phyloP scores from a whole-genome alignment of 2,797 vertebrate species.

The Anolis apletophallus region DNA sequence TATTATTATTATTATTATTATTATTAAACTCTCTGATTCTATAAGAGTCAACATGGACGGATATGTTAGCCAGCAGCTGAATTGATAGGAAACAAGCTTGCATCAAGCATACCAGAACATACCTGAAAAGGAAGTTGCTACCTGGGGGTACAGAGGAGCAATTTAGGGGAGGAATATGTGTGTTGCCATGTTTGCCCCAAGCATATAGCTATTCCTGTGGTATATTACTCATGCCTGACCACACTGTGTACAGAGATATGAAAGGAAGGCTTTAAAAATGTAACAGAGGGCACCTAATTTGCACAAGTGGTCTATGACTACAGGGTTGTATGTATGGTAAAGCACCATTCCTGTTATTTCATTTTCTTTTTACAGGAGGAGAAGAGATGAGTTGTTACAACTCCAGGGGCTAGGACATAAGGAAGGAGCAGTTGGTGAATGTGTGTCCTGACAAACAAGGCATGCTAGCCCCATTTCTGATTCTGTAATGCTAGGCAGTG shows the following conservation, averaged over 20 bases:
- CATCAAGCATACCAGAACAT: not conserved
- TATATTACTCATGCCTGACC: not conserved
- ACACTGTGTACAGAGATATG: not conserved
- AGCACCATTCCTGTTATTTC: not conserved
- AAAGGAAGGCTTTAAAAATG: not conserved
- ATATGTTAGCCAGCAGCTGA: not conserved
- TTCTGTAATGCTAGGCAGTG: too few species aligned
- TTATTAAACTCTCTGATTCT: too few species aligned
- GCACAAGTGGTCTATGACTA: not conserved
- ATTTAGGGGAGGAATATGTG: not conserved
- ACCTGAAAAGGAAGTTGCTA: not conserved
- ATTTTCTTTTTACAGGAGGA: too few species aligned
- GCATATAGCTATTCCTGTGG: not conserved
- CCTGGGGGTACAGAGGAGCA: not conserved
- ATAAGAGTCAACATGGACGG: not conserved
- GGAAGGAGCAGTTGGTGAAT: not conserved
- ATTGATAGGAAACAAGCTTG: not conserved
- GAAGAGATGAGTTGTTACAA: too few species aligned
- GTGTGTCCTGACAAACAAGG: not conserved
- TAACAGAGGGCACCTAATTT: not conserved
- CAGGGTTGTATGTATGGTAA: not conserved
- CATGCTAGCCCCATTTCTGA: not conserved
- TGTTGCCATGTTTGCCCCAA: not conserved
- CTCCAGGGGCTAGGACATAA: too few species aligned
- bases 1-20: too few species aligned